phyloP scores from a whole-genome alignment of 2,888 invertebrate species.

The Kryphioiulus occultus region DNA sequence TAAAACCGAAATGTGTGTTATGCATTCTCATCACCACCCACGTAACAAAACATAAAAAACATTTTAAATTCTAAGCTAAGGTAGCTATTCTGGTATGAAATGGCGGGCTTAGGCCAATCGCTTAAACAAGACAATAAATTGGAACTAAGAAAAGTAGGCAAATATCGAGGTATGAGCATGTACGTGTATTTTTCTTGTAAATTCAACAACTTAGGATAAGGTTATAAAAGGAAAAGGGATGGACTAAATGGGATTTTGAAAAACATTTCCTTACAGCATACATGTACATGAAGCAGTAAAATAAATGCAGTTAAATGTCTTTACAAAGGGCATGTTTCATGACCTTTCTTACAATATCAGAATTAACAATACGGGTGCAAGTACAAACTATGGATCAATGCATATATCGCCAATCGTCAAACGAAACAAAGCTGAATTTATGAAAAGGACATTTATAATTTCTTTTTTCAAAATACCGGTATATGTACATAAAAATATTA shows the following conservation, averaged over 20 bases:
- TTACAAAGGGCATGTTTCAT: background rate
- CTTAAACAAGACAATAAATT: background rate
- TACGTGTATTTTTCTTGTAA: background rate
- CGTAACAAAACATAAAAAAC: conserved; percentile 3
- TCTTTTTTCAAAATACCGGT: too few species aligned
- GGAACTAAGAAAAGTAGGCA: background rate
- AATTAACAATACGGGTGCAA: background rate
- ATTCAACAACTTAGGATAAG: background rate
- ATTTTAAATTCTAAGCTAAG: background rate
- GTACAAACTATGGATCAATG: too few species aligned
- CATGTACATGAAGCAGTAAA: background rate
- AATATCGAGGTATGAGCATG: background rate
- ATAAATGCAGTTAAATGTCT: background rate
- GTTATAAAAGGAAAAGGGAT: background rate
- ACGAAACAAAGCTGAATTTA: too few species aligned
- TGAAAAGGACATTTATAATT: too few species aligned
- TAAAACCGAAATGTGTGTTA: conserved; percentile 13
- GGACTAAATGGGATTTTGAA: background rate
- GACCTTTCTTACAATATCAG: background rate
- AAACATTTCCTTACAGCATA: background rate
- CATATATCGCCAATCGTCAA: too few species aligned
- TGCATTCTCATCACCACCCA: conserved; percentile 32
- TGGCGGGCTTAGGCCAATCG: background rate
- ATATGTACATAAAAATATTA: too few species aligned
- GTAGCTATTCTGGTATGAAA: background rate